Evolutionary conservation across 2,888 invertebrate species (phyloP), one percentile per base, ranked within the genome.

Genomic region (Drosophila neutralis): DNA sequence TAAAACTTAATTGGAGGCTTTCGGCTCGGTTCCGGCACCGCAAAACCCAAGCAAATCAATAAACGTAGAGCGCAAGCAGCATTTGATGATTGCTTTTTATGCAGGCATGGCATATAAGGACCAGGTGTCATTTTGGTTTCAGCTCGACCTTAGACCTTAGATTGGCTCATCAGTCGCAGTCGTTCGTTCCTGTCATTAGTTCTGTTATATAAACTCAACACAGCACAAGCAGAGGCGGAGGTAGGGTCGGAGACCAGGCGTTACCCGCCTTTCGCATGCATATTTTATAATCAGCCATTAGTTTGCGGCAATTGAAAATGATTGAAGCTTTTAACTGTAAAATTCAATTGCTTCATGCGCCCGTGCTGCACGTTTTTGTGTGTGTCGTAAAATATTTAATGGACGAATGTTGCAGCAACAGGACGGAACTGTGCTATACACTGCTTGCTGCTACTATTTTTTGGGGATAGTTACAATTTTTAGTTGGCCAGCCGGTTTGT

Each of bases 251-350:
- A 15, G 35, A 53, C 21, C 38, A 13, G 36, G 54, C 54, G 66
- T 62, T 38, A 73, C 45, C 42, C 63, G 73, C 74, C 75, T 83
- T 78, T 79, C 76, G n/a, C 87, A 90, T 87, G 89, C 78, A 87
- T 87, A 87, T 90, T 90, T 90, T 84, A 87, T 90, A 82, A 80
- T 84, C 84, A 76, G 74, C 89, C 89, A 90, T 87, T 90, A 90
- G 90, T 87, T 87, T 87, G 90, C 63, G 90, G 87, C 87, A 88
- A 87, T 89, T 89, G 87, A 82, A 90, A 87, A 90, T 90, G 90
- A 87, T 90, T 87, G 87, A 88, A 87, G 87, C 87, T 90, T 87
- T 87, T 87, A 87, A 90, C 87, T 90, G 80, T 75, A 80, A 90
- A 87, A 87, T 87, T 87, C 80, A 87, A 87, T 87, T 87, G 90